These are phyloP conservation scores for Stenodema calcarata DNA, from an alignment of 2,888 invertebrate species.

Conservation along the genomic window DNA sequence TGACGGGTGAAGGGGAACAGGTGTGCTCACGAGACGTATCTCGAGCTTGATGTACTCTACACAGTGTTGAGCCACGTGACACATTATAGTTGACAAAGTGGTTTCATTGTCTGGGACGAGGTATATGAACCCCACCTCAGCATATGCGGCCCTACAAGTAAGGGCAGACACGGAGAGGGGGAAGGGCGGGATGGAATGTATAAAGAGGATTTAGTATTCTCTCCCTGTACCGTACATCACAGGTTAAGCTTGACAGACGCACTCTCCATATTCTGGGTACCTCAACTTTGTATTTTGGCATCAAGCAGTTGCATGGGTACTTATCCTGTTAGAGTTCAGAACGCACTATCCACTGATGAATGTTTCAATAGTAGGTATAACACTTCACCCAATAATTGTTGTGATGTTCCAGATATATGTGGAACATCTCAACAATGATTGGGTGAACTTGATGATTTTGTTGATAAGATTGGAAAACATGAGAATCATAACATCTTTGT, in stretches of 20 bases:
- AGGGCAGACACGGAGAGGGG: not conserved
- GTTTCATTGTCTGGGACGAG: not conserved
- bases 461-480: too few species aligned
- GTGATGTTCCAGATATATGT: too few species aligned
- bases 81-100: constrained; percentile 19
- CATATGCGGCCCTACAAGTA: not conserved
- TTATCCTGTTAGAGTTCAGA: not conserved
- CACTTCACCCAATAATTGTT: too few species aligned
- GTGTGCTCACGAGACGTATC: not conserved
- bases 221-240: not conserved
- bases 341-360: not conserved
- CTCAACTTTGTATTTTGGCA: not conserved
- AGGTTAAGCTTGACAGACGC: not conserved
- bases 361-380: too few species aligned
- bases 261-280: not conserved
- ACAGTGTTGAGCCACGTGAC: constrained; percentile 1
- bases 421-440: too few species aligned
- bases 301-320: not conserved
- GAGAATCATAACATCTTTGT: too few species aligned
- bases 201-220: not conserved
- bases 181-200: not conserved
- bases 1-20: constrained; percentile 12
- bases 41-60: not conserved
- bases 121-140: not conserved
- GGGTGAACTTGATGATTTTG: too few species aligned